phyloP scores from a whole-genome alignment of 2,888 invertebrate species.

The Ceratothoa steindachneri region DNA sequence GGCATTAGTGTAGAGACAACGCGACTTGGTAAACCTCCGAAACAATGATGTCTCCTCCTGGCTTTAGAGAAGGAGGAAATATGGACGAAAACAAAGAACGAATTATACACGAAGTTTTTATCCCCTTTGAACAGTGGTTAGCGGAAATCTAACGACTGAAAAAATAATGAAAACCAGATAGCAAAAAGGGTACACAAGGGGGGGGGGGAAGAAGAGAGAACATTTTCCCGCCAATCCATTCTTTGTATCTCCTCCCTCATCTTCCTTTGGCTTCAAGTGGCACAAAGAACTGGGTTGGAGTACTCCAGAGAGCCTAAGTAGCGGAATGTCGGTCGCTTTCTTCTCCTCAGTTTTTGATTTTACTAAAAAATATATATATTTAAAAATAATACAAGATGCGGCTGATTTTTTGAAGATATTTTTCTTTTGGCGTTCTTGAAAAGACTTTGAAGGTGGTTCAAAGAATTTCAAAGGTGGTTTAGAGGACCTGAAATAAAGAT shows the following conservation, averaged over 20 bases:
- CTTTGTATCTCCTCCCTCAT: not conserved
- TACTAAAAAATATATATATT: not conserved
- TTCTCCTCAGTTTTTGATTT: conserved; percentile 1
- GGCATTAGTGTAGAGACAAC: too few relatives aligned
- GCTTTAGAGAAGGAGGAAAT: too few relatives aligned
- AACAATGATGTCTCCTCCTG: too few relatives aligned
- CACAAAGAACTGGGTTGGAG: not conserved
- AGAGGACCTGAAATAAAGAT: conserved; percentile 4
- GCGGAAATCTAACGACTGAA: too few relatives aligned
- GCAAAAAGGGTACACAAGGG: too few relatives aligned
- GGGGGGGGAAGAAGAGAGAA: too few relatives aligned
- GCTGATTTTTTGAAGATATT: not conserved
- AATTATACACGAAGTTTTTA: too few relatives aligned
- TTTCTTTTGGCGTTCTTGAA: not conserved
- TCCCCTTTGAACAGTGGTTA: too few relatives aligned
- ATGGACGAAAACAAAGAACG: too few relatives aligned
- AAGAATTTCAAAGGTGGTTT: conserved; percentile 1
- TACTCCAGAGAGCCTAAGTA: conserved; percentile 5
- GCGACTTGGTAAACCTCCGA: too few relatives aligned
- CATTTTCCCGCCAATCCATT: not conserved
- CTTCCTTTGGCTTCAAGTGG: conserved; percentile 4
- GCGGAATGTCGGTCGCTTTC: conserved; percentile 6
- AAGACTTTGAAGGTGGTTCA: not conserved
- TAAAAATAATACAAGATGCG: not conserved
- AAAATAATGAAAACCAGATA: not conserved